Conservation (phyloP, 2,888 invertebrate species). For the Callinectes sapidus region DNA sequence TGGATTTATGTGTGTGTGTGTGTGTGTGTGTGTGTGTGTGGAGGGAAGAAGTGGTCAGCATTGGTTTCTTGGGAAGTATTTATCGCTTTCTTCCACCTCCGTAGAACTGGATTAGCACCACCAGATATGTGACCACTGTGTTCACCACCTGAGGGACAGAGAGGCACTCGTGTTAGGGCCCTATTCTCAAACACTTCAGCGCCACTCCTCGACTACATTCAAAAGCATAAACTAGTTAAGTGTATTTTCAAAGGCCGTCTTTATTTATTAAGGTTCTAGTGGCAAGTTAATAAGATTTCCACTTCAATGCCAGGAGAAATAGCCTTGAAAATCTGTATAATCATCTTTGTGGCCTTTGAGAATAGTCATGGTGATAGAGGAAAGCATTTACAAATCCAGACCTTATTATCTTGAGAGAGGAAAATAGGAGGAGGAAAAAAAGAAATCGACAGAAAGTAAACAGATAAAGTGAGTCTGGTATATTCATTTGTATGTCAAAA, state of each 20-base stretch:
- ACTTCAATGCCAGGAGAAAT: too few species aligned
- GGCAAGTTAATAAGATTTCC: neutral
- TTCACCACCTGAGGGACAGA: conserved; percentile 64
- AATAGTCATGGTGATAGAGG: neutral
- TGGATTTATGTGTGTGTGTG: neutral
- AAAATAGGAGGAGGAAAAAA: neutral
- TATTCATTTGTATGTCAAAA: neutral
- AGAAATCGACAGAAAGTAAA: neutral
- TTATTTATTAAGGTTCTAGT: neutral
- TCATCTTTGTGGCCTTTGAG: neutral
- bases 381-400: too few species aligned
- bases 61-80: neutral
- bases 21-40: conserved; percentile 23
- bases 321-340: too few species aligned
- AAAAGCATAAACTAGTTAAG: neutral
- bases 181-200: neutral
- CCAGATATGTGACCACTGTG: conserved; percentile 71
- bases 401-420: neutral
- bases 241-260: neutral
- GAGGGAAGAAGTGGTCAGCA: neutral
- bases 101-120: conserved; percentile 71
- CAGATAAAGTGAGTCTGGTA: neutral
- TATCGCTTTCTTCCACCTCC: conserved; percentile 42
- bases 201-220: too few species aligned
- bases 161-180: neutral